Base-by-base conservation (phyloP, 2,113 vertebrate species). In the Seriola dumerili region DNA sequence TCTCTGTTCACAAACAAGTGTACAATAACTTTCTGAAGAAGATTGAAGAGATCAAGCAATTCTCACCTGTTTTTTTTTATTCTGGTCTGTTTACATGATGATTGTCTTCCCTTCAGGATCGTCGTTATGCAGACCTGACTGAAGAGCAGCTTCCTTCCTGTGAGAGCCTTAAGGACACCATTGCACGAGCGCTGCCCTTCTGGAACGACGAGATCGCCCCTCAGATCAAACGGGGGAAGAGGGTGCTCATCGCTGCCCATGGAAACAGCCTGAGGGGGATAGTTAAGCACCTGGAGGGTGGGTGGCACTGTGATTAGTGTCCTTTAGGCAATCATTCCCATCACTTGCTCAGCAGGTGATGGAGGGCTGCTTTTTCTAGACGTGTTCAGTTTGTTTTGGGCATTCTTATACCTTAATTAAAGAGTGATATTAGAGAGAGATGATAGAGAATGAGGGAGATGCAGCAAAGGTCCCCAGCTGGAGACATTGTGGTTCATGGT, bases 151-250 rank as follows among this genome's bases (percentile, higher is more conserved):
- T 98, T 85, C 97, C 97, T 11, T 93, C 94, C 9, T 97, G 97
- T 0, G 97, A 98, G 85, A 98, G 97, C 88, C 94, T 98, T 7
- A 98, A 98, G 89, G 97, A 98, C 91, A 98, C 97, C 72, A 98
- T 98, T 0, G 97, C 97, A 5, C 92, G 97, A 0, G 97, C 97
- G 1, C 91, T 98, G 80, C 97, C 97, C 11, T 98, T 95, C 95
- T 98, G 97, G 97, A 97, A 98, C 0, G 95, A 98, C 0, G 94
- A 96, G 77, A 97, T 98, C 2, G 96, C 87, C 29, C 97, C 97
- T 19, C 95, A 97, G 92, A 97, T 98, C 89, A 97, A 97, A 75
- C 92, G 94, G 1, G 97, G 97, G 75, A 97, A 97, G 91, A 89
- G 96, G 29, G 97, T 98, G 52, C 96, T 98, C 69, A 98, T 98